Conservation (phyloP, 2,888 invertebrate genomes). For the Xanthorhoe spadicearia region DNA sequence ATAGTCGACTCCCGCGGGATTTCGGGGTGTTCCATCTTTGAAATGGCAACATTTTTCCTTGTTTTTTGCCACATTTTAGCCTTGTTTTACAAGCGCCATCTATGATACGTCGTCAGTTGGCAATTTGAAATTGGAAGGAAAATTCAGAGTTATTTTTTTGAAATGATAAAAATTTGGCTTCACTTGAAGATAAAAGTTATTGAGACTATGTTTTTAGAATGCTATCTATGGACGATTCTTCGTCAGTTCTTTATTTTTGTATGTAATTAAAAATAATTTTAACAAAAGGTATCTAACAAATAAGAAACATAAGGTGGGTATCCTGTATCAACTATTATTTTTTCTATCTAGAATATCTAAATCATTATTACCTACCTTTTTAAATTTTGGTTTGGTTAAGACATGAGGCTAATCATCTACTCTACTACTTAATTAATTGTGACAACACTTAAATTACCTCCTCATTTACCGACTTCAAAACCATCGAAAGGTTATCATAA, state of each 20-base stretch:
- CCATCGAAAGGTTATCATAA: conserved; percentile 12
- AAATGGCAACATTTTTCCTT: conserved; percentile 67
- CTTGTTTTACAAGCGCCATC: conserved; percentile 26
- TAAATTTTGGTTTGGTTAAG: too few species aligned
- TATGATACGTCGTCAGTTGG: background rate
- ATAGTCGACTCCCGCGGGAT: conserved; percentile 70
- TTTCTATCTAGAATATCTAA: too few species aligned
- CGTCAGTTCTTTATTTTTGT: conserved; percentile 10
- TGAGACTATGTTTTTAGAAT: too few species aligned
- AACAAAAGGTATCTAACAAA: background rate
- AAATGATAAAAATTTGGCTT: too few species aligned
- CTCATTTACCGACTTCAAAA: background rate
- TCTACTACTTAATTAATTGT: background rate
- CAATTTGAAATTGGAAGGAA: background rate
- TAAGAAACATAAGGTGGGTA: too few species aligned
- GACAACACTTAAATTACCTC: too few species aligned
- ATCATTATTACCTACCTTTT: too few species aligned
- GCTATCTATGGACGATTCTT: too few species aligned
- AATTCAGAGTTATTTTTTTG: background rate
- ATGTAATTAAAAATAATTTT: conserved; percentile 22
- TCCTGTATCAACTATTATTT: too few species aligned
- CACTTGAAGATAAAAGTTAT: too few species aligned
- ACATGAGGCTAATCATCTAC: too few species aligned
- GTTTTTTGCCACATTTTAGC: conserved; percentile 48
- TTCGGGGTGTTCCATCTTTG: conserved; percentile 65